Evolutionary conservation across 2,888 invertebrate species (phyloP), one percentile per base, ranked within the genome.

Genomic region (Phalera bucephala): DNA sequence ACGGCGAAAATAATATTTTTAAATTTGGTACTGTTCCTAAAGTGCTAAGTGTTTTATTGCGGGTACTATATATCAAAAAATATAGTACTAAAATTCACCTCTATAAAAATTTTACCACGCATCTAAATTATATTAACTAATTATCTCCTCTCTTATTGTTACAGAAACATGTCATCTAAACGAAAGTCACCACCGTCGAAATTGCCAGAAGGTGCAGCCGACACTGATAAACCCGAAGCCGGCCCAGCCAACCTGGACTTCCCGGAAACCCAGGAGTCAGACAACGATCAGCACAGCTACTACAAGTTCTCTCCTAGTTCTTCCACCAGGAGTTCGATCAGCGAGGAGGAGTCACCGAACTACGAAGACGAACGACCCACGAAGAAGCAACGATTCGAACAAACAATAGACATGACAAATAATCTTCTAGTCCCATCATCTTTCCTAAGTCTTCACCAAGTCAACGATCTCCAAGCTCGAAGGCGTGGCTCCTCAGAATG

Each of bases 91-190:
- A n/a, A n/a, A n/a, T n/a, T n/a, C n/a, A n/a, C n/a, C n/a, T n/a
- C n/a, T n/a, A n/a, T n/a, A n/a, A n/a, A n/a, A n/a, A n/a, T n/a
- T n/a, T n/a, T n/a, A n/a, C n/a, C n/a, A n/a, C n/a, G n/a, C n/a
- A n/a, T n/a, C n/a, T n/a, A n/a, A n/a, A n/a, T n/a, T n/a, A n/a
- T n/a, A n/a, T n/a, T n/a, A n/a, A n/a, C n/a, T n/a, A n/a, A n/a
- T n/a, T n/a, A n/a, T n/a, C n/a, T n/a, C n/a, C n/a, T 1, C 1
- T 19, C 69, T 82, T 90, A n/a, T 91, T 84, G 93, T 92, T 52
- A 21, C 94, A 95, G 95, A 93, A 96, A 94, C 91, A 97, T 97
- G 97, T 97, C 97, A 93, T 97, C 97, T 91, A 97, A 97, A 94
- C 94, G 97, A 91, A 97, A 97, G 91, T 97, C 97, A 86, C 96